Base-by-base conservation (phyloP, 2,888 invertebrate genomes). In the Oscheius myriophilus region DNA sequence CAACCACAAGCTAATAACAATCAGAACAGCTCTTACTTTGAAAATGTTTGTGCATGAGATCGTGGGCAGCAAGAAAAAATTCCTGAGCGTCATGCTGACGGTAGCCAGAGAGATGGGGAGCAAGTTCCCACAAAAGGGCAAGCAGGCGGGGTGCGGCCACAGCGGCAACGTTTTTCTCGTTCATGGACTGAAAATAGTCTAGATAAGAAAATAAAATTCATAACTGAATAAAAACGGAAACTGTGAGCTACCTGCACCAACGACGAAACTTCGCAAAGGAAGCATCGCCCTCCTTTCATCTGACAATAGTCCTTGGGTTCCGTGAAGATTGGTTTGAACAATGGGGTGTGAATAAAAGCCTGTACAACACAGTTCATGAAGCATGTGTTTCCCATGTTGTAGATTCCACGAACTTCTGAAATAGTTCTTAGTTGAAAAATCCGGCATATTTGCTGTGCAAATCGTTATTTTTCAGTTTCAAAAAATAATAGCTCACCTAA, bases 21-120 rank as follows among this genome's bases (percentile, higher is more conserved):
- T 3, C 3, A 33, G 33, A 9, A 18, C 7, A 21, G 4, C 11
- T 4, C 46, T 26, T 51, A 67, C 72, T 67, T 33, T 66, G 68
- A 14, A 73, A 79, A 39, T 80, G 78, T 52, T 62, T 58, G 53
- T 79, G 79, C 39, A 81, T 55, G 61, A 81, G 67, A 59, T 70
- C 66, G 45, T 97, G 90, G 0, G 94, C 93, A 45, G 96, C 95
- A 78, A 97, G 95, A 87, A 97, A 94, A 89, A 97, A 97, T 89
- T 98, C 97, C 87, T 98, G 97, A 26, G 97, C 97, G 88, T 98
- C 97, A 88, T 97, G 96, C 87, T 97, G 96, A 87, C 95, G 94
- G 87, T 95, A 94, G 21, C 68, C 68, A 2, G 68, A 61, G 52
- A 78, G 55, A 87, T 96, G 94, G 66, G 92, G 91, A 53, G 94